Base-by-base conservation (phyloP, 2,888 invertebrate genomes). In the Erpobdella octoculata region DNA sequence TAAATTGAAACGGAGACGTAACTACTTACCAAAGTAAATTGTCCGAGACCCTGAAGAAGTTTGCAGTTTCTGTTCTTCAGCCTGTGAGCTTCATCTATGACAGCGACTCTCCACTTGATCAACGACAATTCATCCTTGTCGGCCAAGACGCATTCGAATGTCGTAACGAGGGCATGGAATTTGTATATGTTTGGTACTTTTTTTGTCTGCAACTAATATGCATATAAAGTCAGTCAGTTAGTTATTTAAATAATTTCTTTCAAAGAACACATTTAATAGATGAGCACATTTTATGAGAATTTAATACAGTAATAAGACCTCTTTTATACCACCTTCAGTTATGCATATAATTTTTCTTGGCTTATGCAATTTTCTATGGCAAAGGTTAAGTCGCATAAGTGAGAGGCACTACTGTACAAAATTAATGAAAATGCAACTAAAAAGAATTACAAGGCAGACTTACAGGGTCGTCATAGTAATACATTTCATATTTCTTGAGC, bases 21-120 rank as follows among this genome's bases (percentile, higher is more conserved):
- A 25, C 12, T 35, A 71, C 71, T 62, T 33, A 75, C 75, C 58
- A 76, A 62, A n/a, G 75, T 75, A 68, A 75, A 73, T 46, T 64
- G 67, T 0, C 69, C 12, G 53, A 74, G 86, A 8, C 97, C 96
- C 85, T 97, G 96, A 66, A 97, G 86, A 71, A 99, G 86, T 84
- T 98, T 96, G 83, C 98, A 98, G 83, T 98, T 97, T 74, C 95
- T 88, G 85, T 99, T 99, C 86, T 99, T 99, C 71, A 99, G 85
- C 75, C 98, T 87, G 85, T 99, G 98, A 15, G 98, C 98, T 86
- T 99, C 98, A 83, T 99, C 98, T 80, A 99, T 98, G 2, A 99
- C 92, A 81, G 94, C 93, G 65, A 93, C 87, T 74, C 96, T 87
- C 96, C 96, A 99, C 78, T 92, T 92, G 80, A 98, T 95, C 66